A percentile compares a stretch with the other conserved stretches of the same genome.
phyloP scores from a whole-genome alignment of 37 sponge, comb jelly and placozoan species.

The Hormiphora californensis region DNA sequence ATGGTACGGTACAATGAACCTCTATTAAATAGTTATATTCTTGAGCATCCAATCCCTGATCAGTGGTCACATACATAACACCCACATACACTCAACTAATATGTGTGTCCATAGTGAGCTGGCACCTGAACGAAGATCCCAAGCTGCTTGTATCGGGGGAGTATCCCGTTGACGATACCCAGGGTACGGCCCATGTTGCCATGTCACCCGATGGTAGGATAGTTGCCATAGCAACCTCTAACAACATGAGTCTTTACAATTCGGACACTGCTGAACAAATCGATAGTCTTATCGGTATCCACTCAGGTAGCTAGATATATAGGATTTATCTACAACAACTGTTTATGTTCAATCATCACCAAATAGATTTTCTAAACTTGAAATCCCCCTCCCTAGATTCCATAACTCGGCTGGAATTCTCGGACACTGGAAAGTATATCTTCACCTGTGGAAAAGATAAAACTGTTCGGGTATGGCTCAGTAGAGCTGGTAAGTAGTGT shows the following conservation, averaged over 20 bases:
- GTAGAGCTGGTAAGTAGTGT: slow-evolving; percentile 7
- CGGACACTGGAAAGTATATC: slow-evolving; percentile 34
- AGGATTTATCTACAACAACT: too few relatives aligned
- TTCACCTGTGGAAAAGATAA: slow-evolving; percentile 10
- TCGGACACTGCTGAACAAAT: slow-evolving; percentile 40
- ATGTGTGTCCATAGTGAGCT: neutral
- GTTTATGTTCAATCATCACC: neutral
- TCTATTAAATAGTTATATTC: neutral
- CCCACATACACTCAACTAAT: too few relatives aligned
- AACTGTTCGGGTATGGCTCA: slow-evolving; percentile 44
- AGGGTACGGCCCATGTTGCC: slow-evolving; percentile 1
- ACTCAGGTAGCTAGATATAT: neutral
- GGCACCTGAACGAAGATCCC: slow-evolving; percentile 28
- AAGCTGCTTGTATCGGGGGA: slow-evolving; percentile 15
- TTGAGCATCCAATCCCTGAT: neutral
- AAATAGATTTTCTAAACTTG: neutral
- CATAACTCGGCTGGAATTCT: neutral
- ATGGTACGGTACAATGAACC: neutral
- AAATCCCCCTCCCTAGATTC: neutral
- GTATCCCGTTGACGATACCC: too few relatives aligned
- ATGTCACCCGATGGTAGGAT: slow-evolving; percentile 28
- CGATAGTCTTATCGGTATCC: slow-evolving; percentile 3
- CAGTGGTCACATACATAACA: neutral
- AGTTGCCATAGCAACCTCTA: slow-evolving; percentile 44
- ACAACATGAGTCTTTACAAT: slow-evolving; percentile 26